A percentile compares a stretch with the other conserved stretches of the same genome.
phyloP scores from a whole-genome alignment of 2,888 invertebrate species.

The Glyphotaelius pellucidus region DNA sequence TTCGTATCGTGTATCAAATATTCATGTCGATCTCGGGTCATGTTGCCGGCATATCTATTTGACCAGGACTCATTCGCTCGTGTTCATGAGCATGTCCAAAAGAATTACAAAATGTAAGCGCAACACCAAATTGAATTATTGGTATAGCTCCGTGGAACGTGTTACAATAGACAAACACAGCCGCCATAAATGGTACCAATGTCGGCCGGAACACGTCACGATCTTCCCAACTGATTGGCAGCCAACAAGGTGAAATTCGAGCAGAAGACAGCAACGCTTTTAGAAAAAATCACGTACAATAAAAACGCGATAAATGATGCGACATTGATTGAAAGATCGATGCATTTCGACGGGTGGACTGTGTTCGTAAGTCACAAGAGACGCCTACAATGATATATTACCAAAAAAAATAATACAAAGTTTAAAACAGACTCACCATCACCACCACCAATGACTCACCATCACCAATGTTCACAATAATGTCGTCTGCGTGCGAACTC shows the following conservation, averaged over 20 bases:
- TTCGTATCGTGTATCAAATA: not conserved
- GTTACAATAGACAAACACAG: conserved; percentile 36
- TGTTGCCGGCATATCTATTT: not conserved
- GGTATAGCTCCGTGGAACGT: conserved; percentile 21
- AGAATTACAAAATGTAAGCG: conserved; percentile 32
- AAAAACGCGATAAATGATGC: not conserved
- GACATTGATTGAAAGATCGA: not conserved
- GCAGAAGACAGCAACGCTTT: not conserved
- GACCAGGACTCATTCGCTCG: not conserved
- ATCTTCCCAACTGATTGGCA: conserved; percentile 21
- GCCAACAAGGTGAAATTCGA: conserved; percentile 18
- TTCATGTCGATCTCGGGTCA: not conserved
- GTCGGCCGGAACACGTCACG: conserved; percentile 23
- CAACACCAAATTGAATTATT: conserved; percentile 44
- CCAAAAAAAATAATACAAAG: not conserved
- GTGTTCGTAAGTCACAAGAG: not conserved
- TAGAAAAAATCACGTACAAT: conserved; percentile 2
- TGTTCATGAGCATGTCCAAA: conserved; percentile 21
- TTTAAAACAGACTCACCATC: not conserved
- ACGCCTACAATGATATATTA: not conserved
- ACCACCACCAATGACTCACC: too few species aligned
- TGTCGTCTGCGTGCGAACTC: too few species aligned
- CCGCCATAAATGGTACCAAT: conserved; percentile 26
- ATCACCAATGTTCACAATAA: too few species aligned
- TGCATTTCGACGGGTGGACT: not conserved